A percentile compares a stretch with the other conserved stretches of the same genome.
phyloP scores from a whole-genome alignment of 2,113 vertebrate species.

The Phocoena sinus region DNA sequence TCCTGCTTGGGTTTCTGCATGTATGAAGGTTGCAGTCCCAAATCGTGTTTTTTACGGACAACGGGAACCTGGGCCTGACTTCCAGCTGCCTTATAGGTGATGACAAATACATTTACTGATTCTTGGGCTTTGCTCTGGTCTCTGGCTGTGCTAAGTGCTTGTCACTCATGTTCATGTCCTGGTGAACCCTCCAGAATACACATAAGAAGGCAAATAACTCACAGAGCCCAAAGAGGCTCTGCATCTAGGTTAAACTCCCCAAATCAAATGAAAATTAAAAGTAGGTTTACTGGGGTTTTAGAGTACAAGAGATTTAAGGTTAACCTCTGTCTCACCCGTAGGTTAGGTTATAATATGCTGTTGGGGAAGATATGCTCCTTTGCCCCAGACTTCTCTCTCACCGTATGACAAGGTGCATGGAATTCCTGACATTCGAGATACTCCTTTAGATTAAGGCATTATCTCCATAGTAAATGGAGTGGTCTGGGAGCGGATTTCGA shows the following conservation, averaged over 20 bases:
- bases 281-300: neutral
- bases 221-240: neutral
- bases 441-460: neutral
- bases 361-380: neutral
- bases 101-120: slow-evolving; percentile 33
- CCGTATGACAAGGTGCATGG: neutral
- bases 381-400: neutral
- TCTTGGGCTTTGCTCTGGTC: slow-evolving; percentile 32
- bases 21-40: neutral
- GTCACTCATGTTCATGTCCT: slow-evolving; percentile 57
- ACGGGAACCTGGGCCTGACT: neutral
- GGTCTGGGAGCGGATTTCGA: neutral
- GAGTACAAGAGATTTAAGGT: neutral
- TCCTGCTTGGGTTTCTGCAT: slow-evolving; percentile 6
- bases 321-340: neutral
- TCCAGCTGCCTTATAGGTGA: neutral
- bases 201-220: slow-evolving; percentile 53
- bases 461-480: neutral
- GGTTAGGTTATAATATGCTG: neutral
- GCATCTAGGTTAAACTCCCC: neutral
- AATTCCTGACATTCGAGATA: neutral
- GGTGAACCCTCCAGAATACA: slow-evolving; percentile 60
- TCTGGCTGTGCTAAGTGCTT: slow-evolving; percentile 8
- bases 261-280: neutral
- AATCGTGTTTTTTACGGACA: neutral